Percentiles rank a stretch among this genome's conserved stretches.
Evolutionary conservation across 2,797 vertebrate species (phyloP).

Genomic region (Furcifer pardalis): DNA sequence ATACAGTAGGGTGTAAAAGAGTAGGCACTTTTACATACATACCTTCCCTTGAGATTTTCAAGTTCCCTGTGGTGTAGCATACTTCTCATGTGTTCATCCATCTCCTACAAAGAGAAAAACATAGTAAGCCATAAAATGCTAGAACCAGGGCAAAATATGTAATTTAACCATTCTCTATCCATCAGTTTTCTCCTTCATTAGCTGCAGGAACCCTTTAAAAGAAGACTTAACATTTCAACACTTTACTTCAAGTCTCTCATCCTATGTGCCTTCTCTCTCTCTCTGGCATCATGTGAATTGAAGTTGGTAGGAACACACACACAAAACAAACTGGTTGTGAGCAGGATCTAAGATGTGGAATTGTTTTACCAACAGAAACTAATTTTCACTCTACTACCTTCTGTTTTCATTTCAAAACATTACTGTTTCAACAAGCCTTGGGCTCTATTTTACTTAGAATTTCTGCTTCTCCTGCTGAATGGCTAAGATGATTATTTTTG

Average conservation of each 20-base stretch:
- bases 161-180: background rate
- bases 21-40: constrained; percentile 59
- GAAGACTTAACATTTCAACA: background rate
- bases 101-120: constrained; percentile 82
- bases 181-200: background rate
- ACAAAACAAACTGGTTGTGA: background rate
- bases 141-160: constrained; percentile 50
- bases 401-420: background rate
- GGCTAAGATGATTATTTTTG: background rate
- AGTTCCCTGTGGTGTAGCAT: constrained; percentile 98
- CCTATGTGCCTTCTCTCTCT: no score
- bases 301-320: background rate
- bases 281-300: background rate
- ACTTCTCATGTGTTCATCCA: constrained; percentile 96
- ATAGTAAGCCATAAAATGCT: background rate
- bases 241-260: background rate
- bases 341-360: background rate
- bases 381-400: background rate
- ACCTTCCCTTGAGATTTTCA: constrained; percentile 97
- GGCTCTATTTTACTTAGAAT: background rate
- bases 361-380: background rate
- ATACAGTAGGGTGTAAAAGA: background rate
- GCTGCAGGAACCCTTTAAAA: background rate
- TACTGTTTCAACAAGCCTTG: background rate
- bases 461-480: background rate